Percentiles rank a stretch among this genome's conserved stretches.
Evolutionary conservation across 2,797 vertebrate species (phyloP).

Genomic region (Pangasius larnaudii): DNA sequence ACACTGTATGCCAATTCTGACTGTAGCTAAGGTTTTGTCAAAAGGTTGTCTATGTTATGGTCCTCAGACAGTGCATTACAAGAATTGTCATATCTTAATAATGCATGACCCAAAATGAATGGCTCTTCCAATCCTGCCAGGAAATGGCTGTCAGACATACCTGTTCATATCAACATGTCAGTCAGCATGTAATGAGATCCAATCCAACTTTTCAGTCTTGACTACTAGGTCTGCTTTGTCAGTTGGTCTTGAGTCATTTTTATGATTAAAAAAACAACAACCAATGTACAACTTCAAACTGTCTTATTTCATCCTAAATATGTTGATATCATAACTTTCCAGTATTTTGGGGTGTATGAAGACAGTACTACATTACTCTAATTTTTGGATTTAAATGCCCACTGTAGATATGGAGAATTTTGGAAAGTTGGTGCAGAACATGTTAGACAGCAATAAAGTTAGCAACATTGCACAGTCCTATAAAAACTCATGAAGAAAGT

Average conservation of each 20-base stretch:
- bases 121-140: slow-evolving; percentile 1
- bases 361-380: background rate
- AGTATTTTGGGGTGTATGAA: background rate
- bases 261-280: background rate
- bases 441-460: background rate
- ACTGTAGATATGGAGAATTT: background rate
- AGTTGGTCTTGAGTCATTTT: background rate
- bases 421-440: background rate
- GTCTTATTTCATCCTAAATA: background rate
- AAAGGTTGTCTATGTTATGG: background rate
- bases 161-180: slow-evolving; percentile 6
- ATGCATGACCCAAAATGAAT: slow-evolving; percentile 4
- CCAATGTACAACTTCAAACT: background rate
- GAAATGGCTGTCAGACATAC: slow-evolving; percentile 2
- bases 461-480: background rate
- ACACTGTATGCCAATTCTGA: background rate
- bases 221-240: background rate
- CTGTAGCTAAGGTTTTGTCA: slow-evolving; percentile 1
- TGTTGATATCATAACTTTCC: background rate
- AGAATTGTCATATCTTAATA: slow-evolving; percentile 1
- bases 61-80: background rate
- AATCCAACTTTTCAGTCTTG: background rate
- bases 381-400: background rate
- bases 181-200: background rate
- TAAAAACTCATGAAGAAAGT: background rate